These are phyloP conservation scores for Drosophila melanica DNA, from an alignment of 1,140 invertebrate genomes.

Conservation along the genomic window DNA sequence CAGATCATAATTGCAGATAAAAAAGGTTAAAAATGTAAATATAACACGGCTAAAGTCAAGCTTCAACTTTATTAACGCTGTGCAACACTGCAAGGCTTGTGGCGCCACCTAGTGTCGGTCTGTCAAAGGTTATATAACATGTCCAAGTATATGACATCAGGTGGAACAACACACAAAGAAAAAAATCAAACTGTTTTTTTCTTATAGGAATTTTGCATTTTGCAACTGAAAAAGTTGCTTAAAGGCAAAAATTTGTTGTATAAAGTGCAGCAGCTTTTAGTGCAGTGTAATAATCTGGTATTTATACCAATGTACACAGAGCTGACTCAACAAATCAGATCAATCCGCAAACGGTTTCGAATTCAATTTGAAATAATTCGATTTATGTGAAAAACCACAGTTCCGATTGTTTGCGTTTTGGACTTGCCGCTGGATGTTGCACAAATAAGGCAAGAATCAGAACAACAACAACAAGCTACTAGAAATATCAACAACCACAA, in stretches of 20 bases:
- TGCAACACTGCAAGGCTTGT: background rate
- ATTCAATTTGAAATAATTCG: constrained; percentile 47
- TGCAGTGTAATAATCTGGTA: constrained; percentile 21
- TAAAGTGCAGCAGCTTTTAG: background rate
- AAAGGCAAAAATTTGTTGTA: background rate
- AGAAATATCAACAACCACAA: constrained; percentile 16
- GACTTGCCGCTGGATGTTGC: constrained; percentile 50
- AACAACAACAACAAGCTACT: constrained; percentile 5
- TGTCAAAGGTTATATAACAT: no score
- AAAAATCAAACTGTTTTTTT: no score
- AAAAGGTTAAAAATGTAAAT: background rate
- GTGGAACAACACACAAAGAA: no score
- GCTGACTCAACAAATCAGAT: constrained; percentile 50
- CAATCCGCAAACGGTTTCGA: constrained; percentile 26
- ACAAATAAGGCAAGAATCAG: constrained; percentile 23
- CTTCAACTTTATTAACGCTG: background rate
- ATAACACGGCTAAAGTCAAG: background rate
- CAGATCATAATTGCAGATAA: background rate
- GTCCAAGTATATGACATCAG: no score
- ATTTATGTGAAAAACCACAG: constrained; percentile 28
- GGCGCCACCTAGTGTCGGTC: background rate
- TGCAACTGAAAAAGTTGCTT: no score
- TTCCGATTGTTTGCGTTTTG: constrained; percentile 37
- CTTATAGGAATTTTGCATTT: no score
- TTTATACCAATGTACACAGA: constrained; percentile 4